Evolutionary conservation across 2,888 invertebrate species (phyloP).

Genomic region (Nemotelus nigrinus): DNA sequence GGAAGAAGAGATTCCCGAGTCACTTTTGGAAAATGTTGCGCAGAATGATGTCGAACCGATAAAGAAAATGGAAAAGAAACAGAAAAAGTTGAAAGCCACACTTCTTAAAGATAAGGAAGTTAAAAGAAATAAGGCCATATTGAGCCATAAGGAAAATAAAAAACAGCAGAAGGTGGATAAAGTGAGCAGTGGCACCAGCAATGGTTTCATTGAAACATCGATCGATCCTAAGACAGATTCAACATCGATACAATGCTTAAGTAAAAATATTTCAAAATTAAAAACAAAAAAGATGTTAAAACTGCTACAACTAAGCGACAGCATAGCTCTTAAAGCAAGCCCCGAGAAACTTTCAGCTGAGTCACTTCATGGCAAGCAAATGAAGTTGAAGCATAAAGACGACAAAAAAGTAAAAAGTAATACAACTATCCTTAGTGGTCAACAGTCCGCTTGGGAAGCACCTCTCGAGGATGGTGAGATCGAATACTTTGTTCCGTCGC

Average conservation of each 20-base stretch:
- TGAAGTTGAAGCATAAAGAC: neutral
- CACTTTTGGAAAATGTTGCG: constrained; percentile 3
- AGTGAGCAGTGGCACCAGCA: constrained; percentile 54
- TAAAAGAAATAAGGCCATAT: neutral
- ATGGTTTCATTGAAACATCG: constrained; percentile 45
- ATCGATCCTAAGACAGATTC: neutral
- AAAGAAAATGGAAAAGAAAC: constrained; percentile 28
- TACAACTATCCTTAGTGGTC: neutral
- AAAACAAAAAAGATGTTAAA: neutral
- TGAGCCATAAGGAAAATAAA: neutral
- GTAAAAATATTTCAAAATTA: neutral
- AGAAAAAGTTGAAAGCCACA: neutral
- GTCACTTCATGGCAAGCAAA: too few relatives aligned
- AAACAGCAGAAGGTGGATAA: constrained; percentile 57
- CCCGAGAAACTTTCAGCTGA: too few relatives aligned
- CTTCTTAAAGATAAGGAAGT: neutral
- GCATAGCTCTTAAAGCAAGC: too few relatives aligned
- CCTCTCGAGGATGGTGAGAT: constrained; percentile 65
- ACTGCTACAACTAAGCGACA: neutral
- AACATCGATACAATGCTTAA: neutral
- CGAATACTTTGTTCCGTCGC: constrained; percentile 61
- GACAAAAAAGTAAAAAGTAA: neutral
- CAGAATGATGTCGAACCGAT: constrained; percentile 32
- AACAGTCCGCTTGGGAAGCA: constrained; percentile 63
- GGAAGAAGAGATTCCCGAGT: constrained; percentile 31